phyloP scores from a whole-genome alignment of 2,113 vertebrate genomes.

The Nyctereutes procyonoides region DNA sequence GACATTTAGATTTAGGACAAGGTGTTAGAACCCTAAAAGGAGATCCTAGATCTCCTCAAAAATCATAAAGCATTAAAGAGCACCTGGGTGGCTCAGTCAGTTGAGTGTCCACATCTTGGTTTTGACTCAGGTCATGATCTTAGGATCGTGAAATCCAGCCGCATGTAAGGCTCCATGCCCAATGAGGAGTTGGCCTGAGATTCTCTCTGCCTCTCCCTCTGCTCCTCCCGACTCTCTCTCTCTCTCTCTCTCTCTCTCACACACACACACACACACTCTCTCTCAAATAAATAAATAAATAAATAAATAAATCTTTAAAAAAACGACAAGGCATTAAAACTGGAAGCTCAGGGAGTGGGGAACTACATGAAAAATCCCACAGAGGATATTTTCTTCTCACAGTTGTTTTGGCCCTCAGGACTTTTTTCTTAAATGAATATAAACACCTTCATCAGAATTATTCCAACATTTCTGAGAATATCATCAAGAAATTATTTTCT shows the following conservation, averaged over 20 bases:
- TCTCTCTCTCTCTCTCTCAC: background rate
- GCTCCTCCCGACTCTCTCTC: background rate
- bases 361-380: background rate
- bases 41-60: background rate
- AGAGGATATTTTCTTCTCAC: background rate
- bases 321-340: background rate
- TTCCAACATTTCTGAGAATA: slow-evolving; percentile 4
- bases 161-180: background rate
- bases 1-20: background rate
- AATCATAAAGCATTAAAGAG: background rate
- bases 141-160: background rate
- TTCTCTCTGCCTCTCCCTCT: background rate
- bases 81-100: background rate
- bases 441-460: slow-evolving; percentile 41
- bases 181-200: background rate
- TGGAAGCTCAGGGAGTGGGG: background rate
- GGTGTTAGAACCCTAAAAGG: background rate
- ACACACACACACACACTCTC: background rate
- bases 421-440: slow-evolving; percentile 44
- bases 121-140: background rate
- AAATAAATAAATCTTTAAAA: background rate
- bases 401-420: background rate
- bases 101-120: background rate
- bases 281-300: background rate
- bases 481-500: slow-evolving; percentile 44